Evolutionary conservation across 1,140 invertebrate genomes (phyloP), one percentile per base, ranked within the genome.

Genomic region (Drosophila leontia): DNA sequence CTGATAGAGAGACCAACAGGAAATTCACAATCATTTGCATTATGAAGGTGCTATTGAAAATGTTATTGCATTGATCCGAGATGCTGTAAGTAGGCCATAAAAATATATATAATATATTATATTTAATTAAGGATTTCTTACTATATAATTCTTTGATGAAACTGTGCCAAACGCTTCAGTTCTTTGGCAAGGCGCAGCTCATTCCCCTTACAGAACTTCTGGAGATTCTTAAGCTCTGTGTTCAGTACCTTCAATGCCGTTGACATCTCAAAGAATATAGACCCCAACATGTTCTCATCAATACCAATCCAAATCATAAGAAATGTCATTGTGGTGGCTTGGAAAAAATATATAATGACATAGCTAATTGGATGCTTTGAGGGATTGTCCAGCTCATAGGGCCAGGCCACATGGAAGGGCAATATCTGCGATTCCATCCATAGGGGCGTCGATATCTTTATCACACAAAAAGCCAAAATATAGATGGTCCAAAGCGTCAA

Each of bases 121-220:
- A n/a, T 3, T 3, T 2, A 23, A 1, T 17, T 8, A 2, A 4
- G n/a, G 1, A 17, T 12, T 8, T 8, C 68, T 48, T 3, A 85
- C 68, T 26, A 0, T 0, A 86, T 82, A 35, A 82, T 80, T 12
- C 58, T 34, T 26, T 87, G 83, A 50, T 86, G 83, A 41, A 56
- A 60, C 7, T 23, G 12, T 0, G 50, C 37, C 17, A 79, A 29
- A 6, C 58, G 44, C 11, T 32, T 35, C 0, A 86, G n/a, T 19
- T 87, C 68, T 0, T 1, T 3, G 2, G n/a, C 51, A 41, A 71
- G 58, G 1, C 17, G 3, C 0, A 29, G 1, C 9, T 59, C 58
- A 55, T 80, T 41, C 0, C 23, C 39, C 0, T 58, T 11, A 34
- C 58, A 68, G 3, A 39, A 0, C 9, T 26, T 4, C 1, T 34